Evolutionary conservation across 2,888 invertebrate species (phyloP), one percentile per base, ranked within the genome.

Genomic region (Danaus chrysippus): DNA sequence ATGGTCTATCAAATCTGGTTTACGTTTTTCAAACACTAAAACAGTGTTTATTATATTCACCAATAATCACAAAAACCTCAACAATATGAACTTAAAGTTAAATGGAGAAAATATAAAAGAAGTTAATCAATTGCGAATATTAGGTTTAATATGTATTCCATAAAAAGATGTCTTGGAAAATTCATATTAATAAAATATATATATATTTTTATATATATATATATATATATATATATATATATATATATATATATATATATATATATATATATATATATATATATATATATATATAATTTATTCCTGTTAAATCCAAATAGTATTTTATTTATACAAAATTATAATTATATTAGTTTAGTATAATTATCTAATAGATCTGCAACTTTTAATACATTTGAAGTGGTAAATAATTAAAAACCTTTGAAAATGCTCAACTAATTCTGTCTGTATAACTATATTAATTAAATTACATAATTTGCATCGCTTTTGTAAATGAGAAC

Each of bases 11-110:
- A 56, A 15, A 57, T 55, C 56, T 9, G 67, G 67, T 41, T 65
- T 65, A 17, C 58, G 63, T 55, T 67, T 67, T 56, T 67, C 67
- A 42, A 61, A 61, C 56, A 19, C 10, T 15, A 67, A 68, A 63
- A 56, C 65, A n/a, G 63, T 65, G 42, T 62, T 61, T 56, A 65
- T 67, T 9, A 53, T 67, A 13, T 59, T 65, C 13, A 43, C 61
- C 10, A 63, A 56, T 11, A 63, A 57, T 49, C 60, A 49, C 46
- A 54, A 56, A n/a, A 60, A 61, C 57, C 42, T 3, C 46, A 56
- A 56, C 57, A 34, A 60, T 17, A 6, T 12, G 12, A 19, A 49
- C 49, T 56, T 59, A 57, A 63, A 9, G 9, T 11, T 62, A 23
- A 59, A 59, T 23, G 15, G 13, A 12, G 10, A 43, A 12, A 34